Percentiles rank a stretch among this genome's conserved stretches.
Evolutionary conservation across 2,113 vertebrate species (phyloP).

Genomic region (Elachura formosa): DNA sequence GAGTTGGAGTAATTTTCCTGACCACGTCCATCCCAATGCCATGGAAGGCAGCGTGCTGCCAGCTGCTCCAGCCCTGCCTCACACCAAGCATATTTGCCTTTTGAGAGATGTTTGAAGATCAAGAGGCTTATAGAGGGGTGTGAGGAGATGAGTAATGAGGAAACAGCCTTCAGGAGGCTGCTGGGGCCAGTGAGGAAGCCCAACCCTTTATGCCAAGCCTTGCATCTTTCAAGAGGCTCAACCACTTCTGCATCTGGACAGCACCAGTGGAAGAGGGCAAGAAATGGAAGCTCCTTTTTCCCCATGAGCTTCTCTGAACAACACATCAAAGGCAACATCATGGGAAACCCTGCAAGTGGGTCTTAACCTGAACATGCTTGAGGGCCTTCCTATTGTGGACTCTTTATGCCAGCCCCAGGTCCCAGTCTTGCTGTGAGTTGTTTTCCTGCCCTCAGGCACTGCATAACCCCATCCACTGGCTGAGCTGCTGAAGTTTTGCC

Average conservation of each 20-base stretch:
- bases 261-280: not conserved
- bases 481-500: not conserved
- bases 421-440: not conserved
- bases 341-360: accelerated
- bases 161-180: not conserved
- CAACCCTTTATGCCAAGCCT: not conserved
- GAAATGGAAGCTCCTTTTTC: not conserved
- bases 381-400: not conserved
- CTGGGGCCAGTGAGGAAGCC: not conserved
- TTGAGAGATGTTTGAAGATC: not conserved
- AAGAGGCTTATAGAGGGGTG: not conserved
- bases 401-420: not conserved
- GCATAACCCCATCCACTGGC: accelerated
- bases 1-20: not conserved
- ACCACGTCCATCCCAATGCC: accelerated
- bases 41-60: accelerated
- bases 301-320: not conserved
- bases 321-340: not conserved
- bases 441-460: not conserved
- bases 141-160: not conserved
- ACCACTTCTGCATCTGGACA: not conserved
- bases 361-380: not conserved
- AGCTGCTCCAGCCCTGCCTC: not conserved
- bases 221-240: not conserved
- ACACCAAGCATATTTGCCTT: not conserved